Evolutionary conservation across 2,113 vertebrate genomes (phyloP).

Genomic region (Patagioenas fasciata): DNA sequence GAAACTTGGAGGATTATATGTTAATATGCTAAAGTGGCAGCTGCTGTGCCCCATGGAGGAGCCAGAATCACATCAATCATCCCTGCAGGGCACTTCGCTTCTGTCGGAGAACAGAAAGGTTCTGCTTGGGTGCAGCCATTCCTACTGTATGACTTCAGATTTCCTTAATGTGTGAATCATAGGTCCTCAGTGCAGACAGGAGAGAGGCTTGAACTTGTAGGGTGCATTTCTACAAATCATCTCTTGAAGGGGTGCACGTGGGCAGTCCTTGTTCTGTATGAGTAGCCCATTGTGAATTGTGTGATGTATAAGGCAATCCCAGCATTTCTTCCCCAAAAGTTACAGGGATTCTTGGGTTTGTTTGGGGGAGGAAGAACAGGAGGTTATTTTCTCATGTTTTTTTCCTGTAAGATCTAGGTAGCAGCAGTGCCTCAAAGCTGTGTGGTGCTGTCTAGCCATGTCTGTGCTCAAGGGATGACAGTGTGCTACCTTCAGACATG

Average conservation of each 20-base stretch:
- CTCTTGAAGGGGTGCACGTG: background rate
- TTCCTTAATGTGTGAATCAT: background rate
- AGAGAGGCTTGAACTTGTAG: background rate
- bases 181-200: background rate
- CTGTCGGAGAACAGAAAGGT: background rate
- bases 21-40: background rate
- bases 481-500: background rate
- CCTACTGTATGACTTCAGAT: background rate
- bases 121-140: background rate
- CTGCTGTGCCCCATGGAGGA: background rate
- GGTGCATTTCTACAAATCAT: background rate
- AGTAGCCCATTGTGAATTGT: background rate
- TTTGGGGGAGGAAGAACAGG: background rate
- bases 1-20: slow-evolving; percentile 6
- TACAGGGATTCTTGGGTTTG: background rate
- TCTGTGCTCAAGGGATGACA: background rate
- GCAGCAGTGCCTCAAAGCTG: background rate
- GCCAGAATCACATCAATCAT: background rate
- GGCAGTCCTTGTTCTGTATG: background rate
- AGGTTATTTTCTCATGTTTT: background rate
- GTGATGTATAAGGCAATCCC: background rate
- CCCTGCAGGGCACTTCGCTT: background rate
- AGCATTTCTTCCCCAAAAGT: background rate
- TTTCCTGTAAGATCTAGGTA: background rate
- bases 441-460: background rate